These are phyloP conservation scores for Aphelenchoides bicaudatus DNA, from an alignment of 2,888 invertebrate genomes.

Conservation along the genomic window DNA sequence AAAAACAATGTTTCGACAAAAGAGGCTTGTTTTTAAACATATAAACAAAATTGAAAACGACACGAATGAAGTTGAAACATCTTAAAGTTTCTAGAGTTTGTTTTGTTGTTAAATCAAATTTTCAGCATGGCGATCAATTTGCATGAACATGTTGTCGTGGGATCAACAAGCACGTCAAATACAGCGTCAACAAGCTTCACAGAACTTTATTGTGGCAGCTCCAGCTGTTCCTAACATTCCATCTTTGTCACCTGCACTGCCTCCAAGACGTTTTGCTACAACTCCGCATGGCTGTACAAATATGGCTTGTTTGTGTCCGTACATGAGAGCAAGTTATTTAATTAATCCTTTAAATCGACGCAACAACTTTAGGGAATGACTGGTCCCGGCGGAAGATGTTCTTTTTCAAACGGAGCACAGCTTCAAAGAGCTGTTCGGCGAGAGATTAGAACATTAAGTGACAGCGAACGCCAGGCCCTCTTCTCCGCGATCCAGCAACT, in stretches of 20 bases:
- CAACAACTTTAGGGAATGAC: slow-evolving; percentile 39
- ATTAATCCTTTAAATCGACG: background rate
- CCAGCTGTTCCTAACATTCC: slow-evolving; percentile 40
- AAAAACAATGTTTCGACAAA: too few species aligned
- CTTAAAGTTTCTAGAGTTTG: too few species aligned
- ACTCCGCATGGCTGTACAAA: slow-evolving; percentile 52
- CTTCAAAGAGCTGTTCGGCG: slow-evolving; percentile 47
- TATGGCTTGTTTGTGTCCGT: slow-evolving; percentile 51
- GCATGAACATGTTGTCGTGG: slow-evolving; percentile 33
- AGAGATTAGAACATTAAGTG: slow-evolving; percentile 53
- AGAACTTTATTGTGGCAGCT: slow-evolving; percentile 34
- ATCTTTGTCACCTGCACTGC: slow-evolving; percentile 46
- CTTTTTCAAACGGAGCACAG: slow-evolving; percentile 42
- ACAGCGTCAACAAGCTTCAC: slow-evolving; percentile 34
- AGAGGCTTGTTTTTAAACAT: too few species aligned
- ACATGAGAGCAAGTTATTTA: slow-evolving; percentile 45
- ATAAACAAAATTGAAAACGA: too few species aligned
- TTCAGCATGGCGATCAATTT: slow-evolving; percentile 39
- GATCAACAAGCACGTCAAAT: slow-evolving; percentile 33
- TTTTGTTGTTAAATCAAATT: slow-evolving; percentile 12
- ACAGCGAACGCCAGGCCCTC: slow-evolving; percentile 46
- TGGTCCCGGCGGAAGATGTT: slow-evolving; percentile 41
- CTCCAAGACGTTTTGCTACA: slow-evolving; percentile 43
- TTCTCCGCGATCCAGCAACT: slow-evolving; percentile 47
- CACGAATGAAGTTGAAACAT: too few species aligned